Base-by-base conservation (phyloP, 2,797 vertebrate genomes). In the Cuniculus paca region DNA sequence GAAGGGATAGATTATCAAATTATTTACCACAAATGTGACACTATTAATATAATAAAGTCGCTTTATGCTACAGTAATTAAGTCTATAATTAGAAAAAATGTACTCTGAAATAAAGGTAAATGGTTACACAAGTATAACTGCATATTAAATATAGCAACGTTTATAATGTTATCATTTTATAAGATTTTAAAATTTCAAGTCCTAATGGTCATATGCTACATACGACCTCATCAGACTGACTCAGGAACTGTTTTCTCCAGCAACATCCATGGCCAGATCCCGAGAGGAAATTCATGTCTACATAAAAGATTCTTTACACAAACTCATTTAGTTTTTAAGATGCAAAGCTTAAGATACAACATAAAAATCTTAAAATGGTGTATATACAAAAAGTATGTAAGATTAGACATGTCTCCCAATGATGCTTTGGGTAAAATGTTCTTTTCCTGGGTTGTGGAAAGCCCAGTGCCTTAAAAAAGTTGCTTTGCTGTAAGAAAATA, bases 361-460 rank as follows among this genome's bases (percentile, higher is more conserved):
- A 94, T 68, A 90, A 42, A 89, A 95, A 56, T 91, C 34, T 82
- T 90, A 84, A 96, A 42, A 81, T 52, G 42, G 58, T 58, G 0
- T 52, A 72, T 68, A 90, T 89, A 94, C 16, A 61, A 65, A 61
- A 65, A 91, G 52, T 97, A 97, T 74, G 34, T 36, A 95, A 94
- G 78, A 96, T 95, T 78, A 98, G 65, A 84, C n/a, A 92, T 77
- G 83, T 94, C 84, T 95, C 97, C 63, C 1, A 97, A 79, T 92
- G 60, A 96, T 1, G 97, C 92, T 91, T 97, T 91, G 63, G 70
- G 80, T 92, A 80, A 97, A 95, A 50, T 91, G 90, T 96, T 97
- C 60, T 96, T 96, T 95, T 97, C 96, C 93, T 92, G 94, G 96
- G 96, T 95, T 20, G 22, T 48, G 85, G 75, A 97, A 98, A 28